Evolutionary conservation across 2,113 vertebrate genomes (phyloP).

Genomic region (Enhydra lutris): DNA sequence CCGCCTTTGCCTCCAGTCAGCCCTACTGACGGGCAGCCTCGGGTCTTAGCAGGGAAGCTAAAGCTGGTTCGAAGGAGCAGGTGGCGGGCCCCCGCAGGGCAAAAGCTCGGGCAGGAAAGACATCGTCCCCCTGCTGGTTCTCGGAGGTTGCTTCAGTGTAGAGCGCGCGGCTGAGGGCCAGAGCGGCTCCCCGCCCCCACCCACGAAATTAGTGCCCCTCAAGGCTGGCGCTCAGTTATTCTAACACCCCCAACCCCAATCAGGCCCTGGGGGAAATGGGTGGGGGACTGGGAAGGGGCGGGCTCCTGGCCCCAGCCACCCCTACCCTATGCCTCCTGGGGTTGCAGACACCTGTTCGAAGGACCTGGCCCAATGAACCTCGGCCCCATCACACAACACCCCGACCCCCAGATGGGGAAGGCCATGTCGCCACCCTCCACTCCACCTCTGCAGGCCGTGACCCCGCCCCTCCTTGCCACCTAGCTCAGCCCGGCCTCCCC

Average conservation of each 20-base stretch:
- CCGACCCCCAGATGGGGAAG: neutral
- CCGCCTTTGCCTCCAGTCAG: neutral
- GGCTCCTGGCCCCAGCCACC: neutral
- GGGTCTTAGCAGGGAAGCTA: neutral
- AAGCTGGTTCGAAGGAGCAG: neutral
- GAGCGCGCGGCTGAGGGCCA: neutral
- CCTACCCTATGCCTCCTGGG: neutral
- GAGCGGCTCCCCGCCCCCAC: neutral
- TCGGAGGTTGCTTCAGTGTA: neutral
- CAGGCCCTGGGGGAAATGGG: neutral
- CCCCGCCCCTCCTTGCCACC: neutral
- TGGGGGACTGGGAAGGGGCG: neutral
- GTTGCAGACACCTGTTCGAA: conserved; percentile 65
- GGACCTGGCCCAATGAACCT: neutral
- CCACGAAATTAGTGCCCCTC: neutral
- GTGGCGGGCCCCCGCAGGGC: neutral
- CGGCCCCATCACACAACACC: neutral
- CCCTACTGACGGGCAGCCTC: neutral
- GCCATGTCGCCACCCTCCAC: neutral
- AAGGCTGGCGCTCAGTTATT: neutral
- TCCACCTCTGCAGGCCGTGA: neutral
- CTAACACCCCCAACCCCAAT: neutral
- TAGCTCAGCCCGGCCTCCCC: neutral
- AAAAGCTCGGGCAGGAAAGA: neutral
- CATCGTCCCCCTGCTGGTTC: neutral